phyloP scores from a whole-genome alignment of 2,888 invertebrate species.

The Elysia crispata region DNA sequence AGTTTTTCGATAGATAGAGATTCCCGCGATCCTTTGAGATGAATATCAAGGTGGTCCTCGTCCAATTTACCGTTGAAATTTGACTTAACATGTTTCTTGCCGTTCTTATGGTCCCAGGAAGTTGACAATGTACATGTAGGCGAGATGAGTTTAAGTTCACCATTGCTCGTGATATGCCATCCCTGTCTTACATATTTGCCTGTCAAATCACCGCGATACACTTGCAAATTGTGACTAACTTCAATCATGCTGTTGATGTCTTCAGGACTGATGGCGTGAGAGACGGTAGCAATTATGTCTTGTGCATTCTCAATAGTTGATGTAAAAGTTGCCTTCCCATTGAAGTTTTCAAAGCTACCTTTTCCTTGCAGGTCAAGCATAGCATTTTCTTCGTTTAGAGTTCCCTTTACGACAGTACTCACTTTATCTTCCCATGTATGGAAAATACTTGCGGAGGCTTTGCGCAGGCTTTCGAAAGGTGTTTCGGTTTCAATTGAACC shows the following conservation, averaged over 20 bases:
- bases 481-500: conserved; percentile 56
- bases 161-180: conserved; percentile 59
- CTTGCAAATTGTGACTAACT: conserved; percentile 31
- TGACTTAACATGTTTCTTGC: conserved; percentile 53
- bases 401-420: conserved; percentile 51
- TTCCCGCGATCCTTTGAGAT: not conserved
- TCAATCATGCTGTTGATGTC: not conserved
- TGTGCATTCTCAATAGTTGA: conserved; percentile 52
- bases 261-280: conserved; percentile 50
- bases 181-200: conserved; percentile 52
- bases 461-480: conserved; percentile 57
- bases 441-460: conserved; percentile 50
- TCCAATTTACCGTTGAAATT: conserved; percentile 53
- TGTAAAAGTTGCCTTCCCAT: conserved; percentile 56
- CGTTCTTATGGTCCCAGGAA: conserved; percentile 60
- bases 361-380: not conserved
- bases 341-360: conserved; percentile 51
- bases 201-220: conserved; percentile 48
- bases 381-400: conserved; percentile 52
- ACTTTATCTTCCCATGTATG: conserved; percentile 54
- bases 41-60: not conserved
- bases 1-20: conserved; percentile 37
- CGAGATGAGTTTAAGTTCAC: conserved; percentile 53
- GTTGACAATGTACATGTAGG: conserved; percentile 53
- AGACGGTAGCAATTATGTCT: conserved; percentile 26